Percentiles rank a stretch among this genome's conserved stretches.
phyloP scores from a whole-genome alignment of 1,140 invertebrate genomes.

The Contarinia nasturtii region DNA sequence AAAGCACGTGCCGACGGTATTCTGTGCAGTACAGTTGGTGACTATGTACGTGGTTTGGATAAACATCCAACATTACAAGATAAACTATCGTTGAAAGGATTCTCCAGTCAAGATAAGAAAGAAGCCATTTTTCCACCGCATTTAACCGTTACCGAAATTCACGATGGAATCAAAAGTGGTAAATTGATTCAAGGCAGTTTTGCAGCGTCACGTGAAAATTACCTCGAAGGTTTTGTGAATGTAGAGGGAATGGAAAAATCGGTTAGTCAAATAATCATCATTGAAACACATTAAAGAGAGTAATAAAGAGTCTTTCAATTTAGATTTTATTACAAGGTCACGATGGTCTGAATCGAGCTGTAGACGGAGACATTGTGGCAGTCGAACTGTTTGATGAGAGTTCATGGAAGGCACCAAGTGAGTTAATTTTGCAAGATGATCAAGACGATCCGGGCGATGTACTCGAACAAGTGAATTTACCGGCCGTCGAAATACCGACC shows the following conservation, averaged over 20 bases:
- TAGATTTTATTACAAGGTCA: constrained; percentile 81
- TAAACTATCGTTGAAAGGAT: constrained; percentile 52
- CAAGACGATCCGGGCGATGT: constrained; percentile 43
- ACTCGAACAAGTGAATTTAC: constrained; percentile 30
- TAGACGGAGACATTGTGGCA: constrained; percentile 89
- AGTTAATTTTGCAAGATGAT: constrained; percentile 69
- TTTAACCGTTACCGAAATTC: constrained; percentile 51
- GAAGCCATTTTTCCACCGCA: constrained; percentile 70
- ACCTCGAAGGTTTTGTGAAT: constrained; percentile 79
- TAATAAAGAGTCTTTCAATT: not conserved
- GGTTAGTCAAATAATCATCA: constrained; percentile 27
- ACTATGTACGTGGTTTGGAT: constrained; percentile 50
- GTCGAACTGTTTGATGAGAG: constrained; percentile 76
- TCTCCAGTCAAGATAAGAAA: constrained; percentile 36
- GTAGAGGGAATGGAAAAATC: constrained; percentile 56
- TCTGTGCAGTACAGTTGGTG: constrained; percentile 37
- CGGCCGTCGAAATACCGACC: constrained; percentile 12
- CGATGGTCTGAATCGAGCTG: constrained; percentile 76
- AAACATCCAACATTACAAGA: constrained; percentile 50
- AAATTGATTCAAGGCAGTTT: constrained; percentile 69
- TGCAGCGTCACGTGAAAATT: constrained; percentile 75
- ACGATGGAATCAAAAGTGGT: constrained; percentile 62
- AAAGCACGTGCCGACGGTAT: constrained; percentile 51
- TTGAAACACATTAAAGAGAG: constrained; percentile 1
- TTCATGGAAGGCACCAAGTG: constrained; percentile 75